Percentiles rank a stretch among this genome's conserved stretches.
These are phyloP conservation scores for Ethmia dodecea DNA, from an alignment of 2,888 invertebrate species.

Conservation along the genomic window DNA sequence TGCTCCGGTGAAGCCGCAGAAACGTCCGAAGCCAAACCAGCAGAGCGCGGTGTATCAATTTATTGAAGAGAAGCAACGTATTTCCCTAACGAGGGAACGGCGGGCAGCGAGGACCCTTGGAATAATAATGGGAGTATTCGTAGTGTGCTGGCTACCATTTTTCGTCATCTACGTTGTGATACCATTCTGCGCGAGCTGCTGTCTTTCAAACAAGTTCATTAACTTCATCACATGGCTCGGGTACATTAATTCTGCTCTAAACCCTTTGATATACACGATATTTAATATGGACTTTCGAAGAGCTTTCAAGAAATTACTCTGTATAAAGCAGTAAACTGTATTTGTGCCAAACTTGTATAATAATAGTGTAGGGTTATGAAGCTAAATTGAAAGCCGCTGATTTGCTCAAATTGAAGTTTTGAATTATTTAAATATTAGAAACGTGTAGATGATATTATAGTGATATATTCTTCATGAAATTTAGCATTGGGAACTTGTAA, in stretches of 20 bases:
- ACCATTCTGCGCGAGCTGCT: slow-evolving; percentile 91
- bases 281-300: slow-evolving; percentile 95
- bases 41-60: slow-evolving; percentile 88
- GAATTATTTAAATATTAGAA: too few species aligned
- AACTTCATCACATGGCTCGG: slow-evolving; percentile 97
- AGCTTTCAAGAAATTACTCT: slow-evolving; percentile 88
- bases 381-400: slow-evolving; percentile 41
- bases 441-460: too few species aligned
- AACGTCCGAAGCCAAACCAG: slow-evolving; percentile 43
- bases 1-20: slow-evolving; percentile 40
- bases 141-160: slow-evolving; percentile 98
- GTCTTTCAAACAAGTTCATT: slow-evolving; percentile 87
- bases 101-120: slow-evolving; percentile 96
- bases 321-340: slow-evolving; percentile 49
- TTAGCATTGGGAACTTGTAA: too few species aligned
- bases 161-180: slow-evolving; percentile 96
- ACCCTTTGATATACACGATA: slow-evolving; percentile 96
- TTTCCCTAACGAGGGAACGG: slow-evolving; percentile 95
- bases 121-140: slow-evolving; percentile 98
- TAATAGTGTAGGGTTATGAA: slow-evolving; percentile 27
- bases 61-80: slow-evolving; percentile 92
- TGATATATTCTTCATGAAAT: too few species aligned
- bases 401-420: slow-evolving; percentile 60
- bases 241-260: slow-evolving; percentile 93
- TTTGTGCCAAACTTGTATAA: slow-evolving; percentile 48